These are phyloP conservation scores for Serinus canaria DNA, from an alignment of 2,113 vertebrate genomes.

Conservation along the genomic window DNA sequence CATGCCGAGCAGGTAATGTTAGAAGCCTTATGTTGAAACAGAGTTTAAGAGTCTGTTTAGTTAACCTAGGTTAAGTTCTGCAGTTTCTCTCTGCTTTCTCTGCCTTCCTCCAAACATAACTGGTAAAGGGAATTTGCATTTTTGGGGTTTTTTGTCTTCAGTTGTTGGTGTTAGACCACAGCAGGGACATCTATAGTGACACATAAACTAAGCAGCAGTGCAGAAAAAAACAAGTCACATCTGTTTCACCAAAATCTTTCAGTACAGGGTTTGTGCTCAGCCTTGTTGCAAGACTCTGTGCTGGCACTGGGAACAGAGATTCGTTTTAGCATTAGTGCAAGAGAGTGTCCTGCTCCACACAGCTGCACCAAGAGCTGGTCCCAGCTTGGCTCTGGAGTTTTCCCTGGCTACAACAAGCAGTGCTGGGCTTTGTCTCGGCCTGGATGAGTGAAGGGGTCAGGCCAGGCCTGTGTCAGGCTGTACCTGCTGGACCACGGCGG, in stretches of 20 bases:
- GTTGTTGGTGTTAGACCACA: background rate
- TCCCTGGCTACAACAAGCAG: background rate
- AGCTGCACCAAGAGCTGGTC: background rate
- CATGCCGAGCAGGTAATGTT: constrained; percentile 27
- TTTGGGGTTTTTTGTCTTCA: background rate
- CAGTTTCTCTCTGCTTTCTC: background rate
- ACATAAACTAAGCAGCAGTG: background rate
- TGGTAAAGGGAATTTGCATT: background rate
- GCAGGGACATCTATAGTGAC: background rate
- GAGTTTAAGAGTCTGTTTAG: constrained; percentile 31
- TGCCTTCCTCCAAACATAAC: background rate
- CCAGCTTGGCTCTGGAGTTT: background rate
- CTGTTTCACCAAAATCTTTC: background rate
- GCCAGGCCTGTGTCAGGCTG: background rate
- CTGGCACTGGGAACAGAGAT: background rate
- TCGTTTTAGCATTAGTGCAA: background rate
- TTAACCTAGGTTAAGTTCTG: constrained; percentile 53
- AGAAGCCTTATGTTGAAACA: constrained; percentile 32
- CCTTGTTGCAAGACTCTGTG: background rate
- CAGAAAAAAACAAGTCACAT: background rate
- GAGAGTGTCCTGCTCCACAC: background rate
- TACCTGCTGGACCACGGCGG: background rate
- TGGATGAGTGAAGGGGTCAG: background rate
- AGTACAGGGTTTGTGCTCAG: background rate
- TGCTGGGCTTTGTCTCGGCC: background rate